These are phyloP conservation scores for Eleutherodactylus coqui DNA, from an alignment of 2,797 vertebrate genomes.

Conservation along the genomic window DNA sequence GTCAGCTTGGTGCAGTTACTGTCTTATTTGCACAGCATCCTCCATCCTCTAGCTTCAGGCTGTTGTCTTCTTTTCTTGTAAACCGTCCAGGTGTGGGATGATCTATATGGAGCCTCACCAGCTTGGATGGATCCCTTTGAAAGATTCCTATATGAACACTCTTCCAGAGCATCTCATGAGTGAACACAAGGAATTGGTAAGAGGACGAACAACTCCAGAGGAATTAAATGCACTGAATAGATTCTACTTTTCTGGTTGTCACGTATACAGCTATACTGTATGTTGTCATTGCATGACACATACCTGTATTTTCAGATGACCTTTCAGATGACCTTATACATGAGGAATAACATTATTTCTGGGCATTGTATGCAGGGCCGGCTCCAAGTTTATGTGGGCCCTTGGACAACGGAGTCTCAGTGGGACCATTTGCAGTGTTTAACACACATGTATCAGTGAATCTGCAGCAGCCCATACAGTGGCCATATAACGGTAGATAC, in stretches of 20 bases:
- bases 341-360: no score
- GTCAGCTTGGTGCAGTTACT: neutral
- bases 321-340: no score
- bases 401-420: no score
- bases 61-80: slow-evolving; percentile 52
- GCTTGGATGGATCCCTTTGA: slow-evolving; percentile 89
- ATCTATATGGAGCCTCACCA: slow-evolving; percentile 96
- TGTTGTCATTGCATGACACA: no score
- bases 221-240: neutral
- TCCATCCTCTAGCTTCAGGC: slow-evolving; percentile 13
- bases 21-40: slow-evolving; percentile 3
- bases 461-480: no score
- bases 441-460: no score
- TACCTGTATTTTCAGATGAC: no score
- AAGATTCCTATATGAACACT: slow-evolving; percentile 90
- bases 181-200: slow-evolving; percentile 85
- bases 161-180: slow-evolving; percentile 78
- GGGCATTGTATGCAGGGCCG: no score
- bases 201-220: slow-evolving; percentile 35
- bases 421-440: no score
- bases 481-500: no score
- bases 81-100: slow-evolving; percentile 88
- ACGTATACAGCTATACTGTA: neutral
- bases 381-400: no score
- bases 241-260: neutral